Percentiles rank a stretch among this genome's conserved stretches.
Evolutionary conservation across 2,113 vertebrate species (phyloP).

Genomic region (Nycticebus coucang): DNA sequence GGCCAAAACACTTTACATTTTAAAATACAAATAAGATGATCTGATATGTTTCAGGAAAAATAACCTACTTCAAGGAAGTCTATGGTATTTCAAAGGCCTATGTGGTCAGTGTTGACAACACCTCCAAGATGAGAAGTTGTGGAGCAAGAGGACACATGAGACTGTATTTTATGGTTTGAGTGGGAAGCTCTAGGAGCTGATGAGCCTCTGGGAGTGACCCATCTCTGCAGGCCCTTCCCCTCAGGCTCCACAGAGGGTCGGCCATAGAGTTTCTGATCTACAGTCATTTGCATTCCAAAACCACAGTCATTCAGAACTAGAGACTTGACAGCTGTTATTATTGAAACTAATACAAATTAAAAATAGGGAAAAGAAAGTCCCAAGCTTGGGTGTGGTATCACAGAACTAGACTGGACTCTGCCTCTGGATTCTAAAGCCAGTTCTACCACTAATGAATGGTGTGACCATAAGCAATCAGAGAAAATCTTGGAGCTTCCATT

Average conservation of each 20-base stretch:
- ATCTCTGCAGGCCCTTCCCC: not conserved
- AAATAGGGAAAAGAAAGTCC: not conserved
- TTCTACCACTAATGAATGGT: not conserved
- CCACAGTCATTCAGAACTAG: not conserved
- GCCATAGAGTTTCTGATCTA: not conserved
- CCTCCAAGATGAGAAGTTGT: conserved; percentile 16
- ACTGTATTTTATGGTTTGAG: not conserved
- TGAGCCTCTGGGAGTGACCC: not conserved
- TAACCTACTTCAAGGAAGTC: conserved; percentile 59
- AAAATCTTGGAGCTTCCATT: not conserved
- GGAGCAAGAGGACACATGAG: not conserved
- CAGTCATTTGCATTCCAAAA: not conserved
- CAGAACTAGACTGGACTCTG: not conserved
- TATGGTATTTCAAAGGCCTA: conserved; percentile 8
- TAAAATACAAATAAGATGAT: conserved; percentile 57
- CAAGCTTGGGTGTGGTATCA: not conserved
- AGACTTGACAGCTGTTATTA: not conserved
- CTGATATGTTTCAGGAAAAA: conserved; percentile 58
- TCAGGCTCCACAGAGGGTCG: not conserved
- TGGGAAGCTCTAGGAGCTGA: not conserved
- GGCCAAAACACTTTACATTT: conserved; percentile 40
- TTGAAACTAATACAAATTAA: not conserved
- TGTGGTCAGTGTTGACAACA: conserved; percentile 28
- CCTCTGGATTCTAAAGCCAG: not conserved
- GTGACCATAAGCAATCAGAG: not conserved